A percentile compares a stretch with the other conserved stretches of the same genome.
phyloP scores from a whole-genome alignment of 2,797 vertebrate genomes.

The Sebastes minor region DNA sequence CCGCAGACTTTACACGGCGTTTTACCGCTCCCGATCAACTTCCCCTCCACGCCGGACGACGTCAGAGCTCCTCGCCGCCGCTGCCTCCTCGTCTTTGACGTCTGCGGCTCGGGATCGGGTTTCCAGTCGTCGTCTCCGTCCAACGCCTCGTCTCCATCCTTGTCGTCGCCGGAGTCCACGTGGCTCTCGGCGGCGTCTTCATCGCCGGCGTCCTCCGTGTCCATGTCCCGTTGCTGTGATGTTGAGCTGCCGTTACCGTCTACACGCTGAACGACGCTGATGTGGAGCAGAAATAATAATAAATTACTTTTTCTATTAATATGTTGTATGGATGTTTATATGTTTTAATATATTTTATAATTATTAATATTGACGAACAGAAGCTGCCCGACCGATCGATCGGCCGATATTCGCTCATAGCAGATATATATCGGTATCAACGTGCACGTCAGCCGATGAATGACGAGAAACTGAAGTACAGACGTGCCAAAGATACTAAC shows the following conservation, averaged over 20 bases:
- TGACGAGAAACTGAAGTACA: too few relatives aligned
- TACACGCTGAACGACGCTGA: neutral
- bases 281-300: neutral
- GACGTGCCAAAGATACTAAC: too few relatives aligned
- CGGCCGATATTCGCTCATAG: too few relatives aligned
- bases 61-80: neutral
- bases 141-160: neutral
- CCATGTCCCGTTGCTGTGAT: neutral
- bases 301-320: too few relatives aligned
- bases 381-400: too few relatives aligned
- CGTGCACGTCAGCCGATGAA: too few relatives aligned
- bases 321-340: too few relatives aligned
- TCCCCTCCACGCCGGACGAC: accelerated
- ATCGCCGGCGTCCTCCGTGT: neutral
- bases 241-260: neutral
- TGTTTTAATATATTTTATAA: too few relatives aligned
- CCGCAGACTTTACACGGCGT: constrained; percentile 42
- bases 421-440: too few relatives aligned
- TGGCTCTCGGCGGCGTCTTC: neutral
- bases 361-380: too few relatives aligned
- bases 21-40: neutral
- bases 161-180: neutral
- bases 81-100: neutral
- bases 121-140: constrained; percentile 21
- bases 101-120: neutral